Evolutionary conservation across 2,113 vertebrate genomes (phyloP).

Genomic region (Telmatochromis sp.): DNA sequence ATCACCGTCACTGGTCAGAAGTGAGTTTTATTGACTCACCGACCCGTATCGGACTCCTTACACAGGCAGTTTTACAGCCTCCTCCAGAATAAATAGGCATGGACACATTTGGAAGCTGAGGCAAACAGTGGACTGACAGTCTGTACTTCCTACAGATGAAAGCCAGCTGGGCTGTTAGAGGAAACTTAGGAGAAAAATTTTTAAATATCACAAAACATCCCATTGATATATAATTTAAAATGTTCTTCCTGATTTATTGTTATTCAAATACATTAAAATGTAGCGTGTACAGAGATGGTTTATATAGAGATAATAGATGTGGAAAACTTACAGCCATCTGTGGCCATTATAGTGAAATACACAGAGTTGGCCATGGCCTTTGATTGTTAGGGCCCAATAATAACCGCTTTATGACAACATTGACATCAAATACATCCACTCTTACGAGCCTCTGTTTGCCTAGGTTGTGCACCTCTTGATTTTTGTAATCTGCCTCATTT

Average conservation of each 20-base stretch:
- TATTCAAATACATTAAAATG: background rate
- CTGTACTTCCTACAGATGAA: background rate
- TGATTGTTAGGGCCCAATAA: background rate
- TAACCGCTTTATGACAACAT: background rate
- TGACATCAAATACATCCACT: background rate
- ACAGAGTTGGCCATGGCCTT: background rate
- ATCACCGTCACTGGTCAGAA: background rate
- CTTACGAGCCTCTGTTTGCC: background rate
- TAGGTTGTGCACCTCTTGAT: background rate
- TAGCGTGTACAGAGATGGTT: background rate
- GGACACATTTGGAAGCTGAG: background rate
- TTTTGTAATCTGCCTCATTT: background rate
- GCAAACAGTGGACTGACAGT: background rate
- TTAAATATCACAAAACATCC: background rate
- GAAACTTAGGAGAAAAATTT: rapidly evolving
- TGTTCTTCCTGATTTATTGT: background rate
- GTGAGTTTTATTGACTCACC: background rate
- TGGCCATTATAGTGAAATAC: background rate
- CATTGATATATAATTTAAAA: background rate
- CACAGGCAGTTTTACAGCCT: background rate
- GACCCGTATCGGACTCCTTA: background rate
- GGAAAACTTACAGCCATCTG: background rate
- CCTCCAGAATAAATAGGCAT: background rate
- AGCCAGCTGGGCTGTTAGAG: background rate
- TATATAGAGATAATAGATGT: background rate